A percentile compares a stretch with the other conserved stretches of the same genome.
Evolutionary conservation across 2,888 invertebrate genomes (phyloP).

Genomic region (Mongoloraphidia duomilia): DNA sequence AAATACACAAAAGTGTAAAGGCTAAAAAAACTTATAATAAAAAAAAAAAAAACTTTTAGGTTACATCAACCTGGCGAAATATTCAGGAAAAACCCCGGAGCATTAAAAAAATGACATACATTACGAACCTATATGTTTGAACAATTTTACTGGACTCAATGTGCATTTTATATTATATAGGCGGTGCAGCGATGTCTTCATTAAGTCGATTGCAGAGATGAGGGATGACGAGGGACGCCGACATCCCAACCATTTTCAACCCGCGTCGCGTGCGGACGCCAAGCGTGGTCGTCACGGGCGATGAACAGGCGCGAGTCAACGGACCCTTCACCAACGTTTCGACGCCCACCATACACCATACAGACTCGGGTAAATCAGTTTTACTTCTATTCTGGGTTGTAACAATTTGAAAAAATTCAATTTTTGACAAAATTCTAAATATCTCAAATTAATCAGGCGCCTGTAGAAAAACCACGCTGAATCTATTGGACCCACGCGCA

Average conservation of each 20-base stretch:
- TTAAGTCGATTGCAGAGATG: neutral
- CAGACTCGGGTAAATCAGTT: slow-evolving; percentile 29
- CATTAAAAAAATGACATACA: too few species aligned
- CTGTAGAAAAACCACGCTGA: too few species aligned
- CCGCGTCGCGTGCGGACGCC: slow-evolving; percentile 55
- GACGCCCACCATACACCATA: slow-evolving; percentile 31
- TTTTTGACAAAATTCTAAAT: neutral
- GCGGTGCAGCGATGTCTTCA: too few species aligned
- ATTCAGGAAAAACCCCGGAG: too few species aligned
- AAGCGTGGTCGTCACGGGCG: slow-evolving; percentile 53
- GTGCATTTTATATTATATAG: too few species aligned
- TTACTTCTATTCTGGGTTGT: slow-evolving; percentile 10
- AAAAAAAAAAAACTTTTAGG: too few species aligned
- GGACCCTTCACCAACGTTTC: slow-evolving; percentile 34
- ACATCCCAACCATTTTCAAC: slow-evolving; percentile 70
- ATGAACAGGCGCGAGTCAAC: slow-evolving; percentile 38
- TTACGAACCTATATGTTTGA: too few species aligned
- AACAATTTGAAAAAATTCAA: neutral
- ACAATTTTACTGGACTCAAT: too few species aligned
- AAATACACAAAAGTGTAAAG: too few species aligned
- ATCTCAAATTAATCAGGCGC: neutral
- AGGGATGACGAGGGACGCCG: slow-evolving; percentile 53
- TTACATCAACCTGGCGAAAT: too few species aligned
- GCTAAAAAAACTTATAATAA: too few species aligned
- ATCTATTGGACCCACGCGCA: too few species aligned